Percentiles rank a stretch among this genome's conserved stretches.
phyloP scores from a whole-genome alignment of 2,888 invertebrate species.

The Hypolimnas misippus region DNA sequence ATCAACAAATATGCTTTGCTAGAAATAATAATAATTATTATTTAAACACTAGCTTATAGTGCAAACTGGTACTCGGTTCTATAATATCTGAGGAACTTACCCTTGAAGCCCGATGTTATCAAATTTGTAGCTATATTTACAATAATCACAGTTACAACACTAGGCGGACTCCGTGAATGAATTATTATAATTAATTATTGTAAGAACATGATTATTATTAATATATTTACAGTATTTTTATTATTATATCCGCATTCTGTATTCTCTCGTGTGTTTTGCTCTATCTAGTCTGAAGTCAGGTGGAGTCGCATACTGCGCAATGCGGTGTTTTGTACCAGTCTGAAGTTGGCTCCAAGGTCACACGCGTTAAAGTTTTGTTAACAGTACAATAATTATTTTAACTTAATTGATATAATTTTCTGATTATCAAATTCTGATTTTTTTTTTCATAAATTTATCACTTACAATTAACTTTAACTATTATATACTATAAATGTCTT shows the following conservation, averaged over 20 bases:
- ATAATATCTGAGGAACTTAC: background rate
- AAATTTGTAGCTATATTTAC: constrained; percentile 2
- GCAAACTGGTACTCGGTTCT: background rate
- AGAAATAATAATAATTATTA: background rate
- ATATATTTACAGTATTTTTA: constrained; percentile 14
- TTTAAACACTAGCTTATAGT: background rate
- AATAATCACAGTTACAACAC: constrained; percentile 4
- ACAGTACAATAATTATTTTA: constrained; percentile 8
- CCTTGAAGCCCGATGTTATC: constrained; percentile 1
- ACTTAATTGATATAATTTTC: background rate
- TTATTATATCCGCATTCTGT: constrained; percentile 26
- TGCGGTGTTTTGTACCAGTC: constrained; percentile 48
- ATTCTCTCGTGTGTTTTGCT: constrained; percentile 43
- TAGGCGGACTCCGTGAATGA: constrained; percentile 1
- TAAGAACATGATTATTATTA: background rate
- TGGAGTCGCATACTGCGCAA: constrained; percentile 44
- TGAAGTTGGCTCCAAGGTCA: constrained; percentile 52
- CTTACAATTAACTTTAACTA: too few relatives aligned
- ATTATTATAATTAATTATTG: background rate
- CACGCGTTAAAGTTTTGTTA: constrained; percentile 19
- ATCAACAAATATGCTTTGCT: too few relatives aligned
- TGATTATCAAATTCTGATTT: too few relatives aligned
- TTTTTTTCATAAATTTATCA: background rate
- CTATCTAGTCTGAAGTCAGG: constrained; percentile 46
- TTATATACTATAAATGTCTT: too few relatives aligned